Evolutionary conservation across 2,888 invertebrate species (phyloP), one percentile per base, ranked within the genome.

Genomic region (Acanthosepion esculentum): DNA sequence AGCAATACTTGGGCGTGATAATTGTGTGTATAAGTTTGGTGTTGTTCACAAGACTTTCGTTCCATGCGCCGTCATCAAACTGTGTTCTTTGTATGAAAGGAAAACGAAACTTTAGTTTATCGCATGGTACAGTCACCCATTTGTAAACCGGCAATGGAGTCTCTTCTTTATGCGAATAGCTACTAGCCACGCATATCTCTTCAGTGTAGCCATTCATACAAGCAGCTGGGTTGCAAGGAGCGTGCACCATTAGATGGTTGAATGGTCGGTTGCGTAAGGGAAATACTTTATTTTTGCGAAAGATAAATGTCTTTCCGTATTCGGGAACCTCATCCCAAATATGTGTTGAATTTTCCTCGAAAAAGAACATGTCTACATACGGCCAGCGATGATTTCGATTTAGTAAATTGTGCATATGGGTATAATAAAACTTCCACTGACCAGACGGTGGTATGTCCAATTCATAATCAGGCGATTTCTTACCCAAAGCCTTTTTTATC

Each of bases 311-410:
- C 6, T 94, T 50, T 53, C 78, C 94, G 92, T 95, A 95, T 23
- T 92, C 94, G 8, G 48, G 94, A 26, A 91, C 78, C 92, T 95
- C 95, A 92, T 95, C 96, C 94, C 95, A 95, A 29, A 96, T 95
- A 95, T 96, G 96, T 8, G 96, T 96, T 18, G 91, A 94, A 94
- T 96, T 96, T 94, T 95, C 96, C 7, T 50, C 93, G 95, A 95
- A 96, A 95, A 96, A 96, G 95, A 96, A 96, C 33, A 96, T 96
- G 95, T 96, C 96, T 48, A 96, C 95, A 94, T 96, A 96, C 50
- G 96, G 96, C 96, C 96, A 96, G 18, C 95, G 96, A 94, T 95
- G 96, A 20, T 95, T 95, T 94, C 95, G 95, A 92, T 95, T 94
- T 5, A 95, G 91, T 5, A 96, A 94, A 20, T 95, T 95, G 29